phyloP scores from a whole-genome alignment of 2,113 vertebrate species.

The Phylloscopus trochilus region DNA sequence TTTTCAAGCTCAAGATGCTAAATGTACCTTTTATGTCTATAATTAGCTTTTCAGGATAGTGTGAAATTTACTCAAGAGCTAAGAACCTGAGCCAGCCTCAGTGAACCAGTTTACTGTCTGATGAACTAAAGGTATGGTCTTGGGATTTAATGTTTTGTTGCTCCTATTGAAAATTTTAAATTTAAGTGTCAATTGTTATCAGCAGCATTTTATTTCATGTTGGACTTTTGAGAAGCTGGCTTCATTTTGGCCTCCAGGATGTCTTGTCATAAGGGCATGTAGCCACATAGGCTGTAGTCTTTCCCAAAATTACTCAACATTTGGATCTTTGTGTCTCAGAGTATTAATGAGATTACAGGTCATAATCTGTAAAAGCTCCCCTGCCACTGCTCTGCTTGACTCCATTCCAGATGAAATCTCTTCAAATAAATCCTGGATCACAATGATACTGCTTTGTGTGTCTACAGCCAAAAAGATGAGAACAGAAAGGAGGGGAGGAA shows the following conservation, averaged over 20 bases:
- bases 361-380: slow-evolving; percentile 77
- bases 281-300: slow-evolving; percentile 31
- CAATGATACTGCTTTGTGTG: slow-evolving; percentile 60
- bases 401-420: slow-evolving; percentile 78
- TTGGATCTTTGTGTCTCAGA: slow-evolving; percentile 71
- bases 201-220: background rate
- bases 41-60: background rate
- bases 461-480: slow-evolving; percentile 47
- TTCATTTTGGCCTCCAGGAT: slow-evolving; percentile 10
- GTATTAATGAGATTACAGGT: slow-evolving; percentile 78
- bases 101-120: background rate
- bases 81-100: background rate
- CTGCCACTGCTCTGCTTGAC: slow-evolving; percentile 72
- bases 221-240: background rate
- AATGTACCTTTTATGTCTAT: background rate
- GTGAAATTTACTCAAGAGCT: background rate
- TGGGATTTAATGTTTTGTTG: background rate
- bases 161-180: background rate
- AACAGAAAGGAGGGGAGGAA: background rate
- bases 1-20: background rate
- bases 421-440: slow-evolving; percentile 76
- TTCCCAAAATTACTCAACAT: slow-evolving; percentile 64
- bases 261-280: slow-evolving; percentile 6
- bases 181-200: background rate
- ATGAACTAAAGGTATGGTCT: background rate